These are phyloP conservation scores for Leptinotarsa undecemlineata DNA, from an alignment of 1,140 invertebrate species.

Conservation along the genomic window DNA sequence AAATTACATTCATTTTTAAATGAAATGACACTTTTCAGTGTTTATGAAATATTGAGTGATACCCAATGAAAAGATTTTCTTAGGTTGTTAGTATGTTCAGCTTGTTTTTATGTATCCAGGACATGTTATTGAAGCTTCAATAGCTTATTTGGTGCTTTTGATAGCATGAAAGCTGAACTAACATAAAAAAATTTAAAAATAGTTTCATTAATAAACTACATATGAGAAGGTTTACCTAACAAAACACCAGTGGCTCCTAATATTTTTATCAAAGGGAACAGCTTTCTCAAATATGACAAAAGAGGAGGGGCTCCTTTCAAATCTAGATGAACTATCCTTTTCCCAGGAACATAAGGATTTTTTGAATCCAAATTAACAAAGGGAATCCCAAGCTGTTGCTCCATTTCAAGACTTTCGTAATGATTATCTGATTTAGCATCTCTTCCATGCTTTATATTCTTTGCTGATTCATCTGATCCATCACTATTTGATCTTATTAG, in stretches of 20 bases:
- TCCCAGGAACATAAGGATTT: conserved; percentile 54
- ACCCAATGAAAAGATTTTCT: no score
- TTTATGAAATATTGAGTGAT: no score
- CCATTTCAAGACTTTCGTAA: conserved; percentile 38
- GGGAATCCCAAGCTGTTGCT: conserved; percentile 51
- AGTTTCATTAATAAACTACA: neutral
- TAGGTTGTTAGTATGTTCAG: no score
- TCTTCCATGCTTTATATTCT: conserved; percentile 11
- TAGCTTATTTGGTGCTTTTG: no score
- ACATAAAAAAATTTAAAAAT: neutral
- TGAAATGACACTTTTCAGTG: no score
- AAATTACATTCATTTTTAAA: no score
- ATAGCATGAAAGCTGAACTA: no score
- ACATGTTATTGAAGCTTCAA: no score
- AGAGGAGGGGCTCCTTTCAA: conserved; percentile 88
- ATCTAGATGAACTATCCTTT: conserved; percentile 80
- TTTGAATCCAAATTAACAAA: conserved; percentile 47
- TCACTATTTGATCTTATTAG: neutral
- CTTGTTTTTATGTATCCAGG: no score
- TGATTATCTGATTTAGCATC: conserved; percentile 21
- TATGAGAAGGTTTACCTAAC: conserved; percentile 43
- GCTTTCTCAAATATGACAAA: conserved; percentile 69
- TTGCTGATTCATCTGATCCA: neutral
- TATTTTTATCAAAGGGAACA: conserved; percentile 75
- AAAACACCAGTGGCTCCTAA: conserved; percentile 78